Percentiles rank a stretch among this genome's conserved stretches.
phyloP scores from a whole-genome alignment of 1,140 invertebrate species.

The Frieseomelitta varia region DNA sequence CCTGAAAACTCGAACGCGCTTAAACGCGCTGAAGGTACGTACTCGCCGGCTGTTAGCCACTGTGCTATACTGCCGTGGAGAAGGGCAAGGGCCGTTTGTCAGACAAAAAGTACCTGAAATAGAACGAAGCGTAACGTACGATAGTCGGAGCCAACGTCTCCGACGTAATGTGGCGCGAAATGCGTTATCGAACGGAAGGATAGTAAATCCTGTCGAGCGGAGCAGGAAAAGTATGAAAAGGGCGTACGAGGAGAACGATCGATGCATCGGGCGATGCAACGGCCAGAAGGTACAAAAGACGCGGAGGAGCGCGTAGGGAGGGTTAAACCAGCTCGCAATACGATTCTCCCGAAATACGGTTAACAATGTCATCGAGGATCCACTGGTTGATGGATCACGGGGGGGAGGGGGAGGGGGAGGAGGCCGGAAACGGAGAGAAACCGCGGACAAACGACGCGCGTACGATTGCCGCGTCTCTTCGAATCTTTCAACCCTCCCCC shows the following conservation, averaged over 20 bases:
- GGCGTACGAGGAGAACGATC: slow-evolving; percentile 30
- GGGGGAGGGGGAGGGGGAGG: neutral
- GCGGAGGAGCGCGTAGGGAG: neutral
- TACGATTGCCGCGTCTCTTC: slow-evolving; percentile 34
- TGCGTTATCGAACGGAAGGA: slow-evolving; percentile 36
- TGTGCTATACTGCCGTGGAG: no score
- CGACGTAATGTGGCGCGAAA: neutral
- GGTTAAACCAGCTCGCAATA: slow-evolving; percentile 9
- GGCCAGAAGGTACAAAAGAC: slow-evolving; percentile 16
- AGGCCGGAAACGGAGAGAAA: slow-evolving; percentile 3
- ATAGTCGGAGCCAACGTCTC: neutral
- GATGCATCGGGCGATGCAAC: slow-evolving; percentile 34
- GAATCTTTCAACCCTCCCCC: neutral
- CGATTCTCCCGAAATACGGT: neutral
- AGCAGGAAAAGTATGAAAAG: slow-evolving; percentile 15
- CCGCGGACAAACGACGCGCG: slow-evolving; percentile 33
- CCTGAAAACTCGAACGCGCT: neutral
- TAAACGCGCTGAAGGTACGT: neutral
- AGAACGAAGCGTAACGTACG: neutral
- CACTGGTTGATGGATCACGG: slow-evolving; percentile 34
- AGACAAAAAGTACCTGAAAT: neutral
- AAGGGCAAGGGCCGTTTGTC: neutral
- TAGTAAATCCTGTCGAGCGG: slow-evolving; percentile 27
- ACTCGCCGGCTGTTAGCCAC: no score
- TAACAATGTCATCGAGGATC: slow-evolving; percentile 22